Evolutionary conservation across 1,140 invertebrate species (phyloP), one percentile per base, ranked within the genome.

Genomic region (Drosophila ogumai): DNA sequence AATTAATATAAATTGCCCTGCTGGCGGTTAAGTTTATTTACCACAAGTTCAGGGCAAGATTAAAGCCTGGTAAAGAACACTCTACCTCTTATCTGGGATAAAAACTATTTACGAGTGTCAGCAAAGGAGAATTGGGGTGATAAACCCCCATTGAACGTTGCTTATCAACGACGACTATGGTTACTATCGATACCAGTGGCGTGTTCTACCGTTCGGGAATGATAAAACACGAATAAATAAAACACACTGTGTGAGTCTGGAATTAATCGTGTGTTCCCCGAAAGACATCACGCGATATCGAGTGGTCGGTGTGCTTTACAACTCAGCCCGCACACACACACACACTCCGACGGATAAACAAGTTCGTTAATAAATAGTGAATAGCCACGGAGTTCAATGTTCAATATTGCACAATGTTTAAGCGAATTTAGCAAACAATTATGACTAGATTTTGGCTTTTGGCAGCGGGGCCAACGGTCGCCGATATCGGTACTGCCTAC

Each of bases 251-350:
- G 25, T 44, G 44, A 68, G 54, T 75, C 49, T 57, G 28, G 71
- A 49, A 49, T 75, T 69, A 84, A 67, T 72, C 66, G 17, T 32
- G 6, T 55, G 13, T 38, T 22, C 22, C 22, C 56, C 50, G 34
- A 71, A 69, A 75, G 72, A 84, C 78, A 84, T 82, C 69, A 66
- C 58, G 59, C 74, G 41, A 64, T 56, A 55, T 56, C 47, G 61
- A 36, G 10, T 40, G 46, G 36, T 41, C 34, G 12, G 34, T 36
- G 15, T 17, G 59, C n/a, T 43, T 36, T 28, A 28, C 25, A 28
- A 28, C 25, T 28, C 25, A 28, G 6, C 25, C 5, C 25, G 25
- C 25, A 6, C 36, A 44, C 17, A 65, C 47, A n/a, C n/a, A 31
- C 47, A 50, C n/a, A 50, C 28, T 12, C 0, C 13, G n/a, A 54